Percentiles rank a stretch among this genome's conserved stretches.
phyloP scores from a whole-genome alignment of 2,113 vertebrate species.

The Myotis davidii region DNA sequence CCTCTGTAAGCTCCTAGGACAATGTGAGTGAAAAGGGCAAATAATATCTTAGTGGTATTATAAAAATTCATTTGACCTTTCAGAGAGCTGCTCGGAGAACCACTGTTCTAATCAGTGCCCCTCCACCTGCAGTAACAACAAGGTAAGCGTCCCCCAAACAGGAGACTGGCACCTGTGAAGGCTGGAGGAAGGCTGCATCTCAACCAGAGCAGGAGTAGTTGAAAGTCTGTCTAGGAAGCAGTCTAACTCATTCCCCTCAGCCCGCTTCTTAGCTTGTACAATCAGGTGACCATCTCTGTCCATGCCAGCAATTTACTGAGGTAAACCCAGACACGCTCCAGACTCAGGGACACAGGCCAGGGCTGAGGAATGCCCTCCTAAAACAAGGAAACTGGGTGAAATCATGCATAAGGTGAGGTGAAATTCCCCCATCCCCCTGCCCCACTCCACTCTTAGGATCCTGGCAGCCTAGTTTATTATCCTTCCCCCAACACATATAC shows the following conservation, averaged over 20 bases:
- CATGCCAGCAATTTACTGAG: neutral
- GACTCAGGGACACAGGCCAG: neutral
- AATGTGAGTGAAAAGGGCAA: neutral
- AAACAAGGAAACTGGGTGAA: neutral
- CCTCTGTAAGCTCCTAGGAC: neutral
- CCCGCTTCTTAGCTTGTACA: neutral
- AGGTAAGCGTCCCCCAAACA: neutral
- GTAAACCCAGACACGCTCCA: neutral
- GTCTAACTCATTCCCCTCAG: neutral
- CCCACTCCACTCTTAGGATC: neutral
- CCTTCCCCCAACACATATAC: neutral
- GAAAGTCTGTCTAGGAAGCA: neutral
- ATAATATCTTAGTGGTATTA: neutral
- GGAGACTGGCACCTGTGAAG: neutral
- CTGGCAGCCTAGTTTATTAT: neutral
- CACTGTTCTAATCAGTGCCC: neutral
- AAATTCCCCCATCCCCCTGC: neutral
- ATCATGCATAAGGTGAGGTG: neutral
- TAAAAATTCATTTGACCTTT: conserved; percentile 18
- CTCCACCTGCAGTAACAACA: neutral
- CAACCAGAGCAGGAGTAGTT: neutral
- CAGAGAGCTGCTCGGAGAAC: neutral
- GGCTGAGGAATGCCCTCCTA: neutral
- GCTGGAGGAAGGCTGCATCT: neutral
- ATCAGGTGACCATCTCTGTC: neutral